phyloP scores from a whole-genome alignment of 2,113 vertebrate species.

The Perca flavescens region DNA sequence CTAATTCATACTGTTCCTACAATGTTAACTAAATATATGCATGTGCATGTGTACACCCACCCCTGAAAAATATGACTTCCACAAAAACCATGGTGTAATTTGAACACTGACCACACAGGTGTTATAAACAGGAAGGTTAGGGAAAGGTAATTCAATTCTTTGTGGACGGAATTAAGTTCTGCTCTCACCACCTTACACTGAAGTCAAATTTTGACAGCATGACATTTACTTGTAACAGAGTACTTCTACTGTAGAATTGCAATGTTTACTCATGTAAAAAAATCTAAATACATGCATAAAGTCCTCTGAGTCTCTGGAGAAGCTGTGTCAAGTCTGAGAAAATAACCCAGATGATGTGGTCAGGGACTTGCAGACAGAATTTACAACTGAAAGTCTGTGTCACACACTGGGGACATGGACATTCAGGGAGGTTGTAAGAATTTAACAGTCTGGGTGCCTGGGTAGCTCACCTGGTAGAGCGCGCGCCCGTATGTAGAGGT shows the following conservation, averaged over 20 bases:
- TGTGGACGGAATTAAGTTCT: background rate
- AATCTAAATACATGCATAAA: background rate
- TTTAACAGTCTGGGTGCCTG: background rate
- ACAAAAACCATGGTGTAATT: background rate
- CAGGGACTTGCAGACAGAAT: background rate
- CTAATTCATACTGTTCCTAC: no score
- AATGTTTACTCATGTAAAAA: no score
- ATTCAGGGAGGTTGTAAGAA: background rate
- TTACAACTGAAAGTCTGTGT: background rate
- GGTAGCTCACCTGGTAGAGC: no score
- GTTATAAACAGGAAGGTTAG: background rate
- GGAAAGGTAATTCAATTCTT: background rate
- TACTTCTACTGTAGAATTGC: no score
- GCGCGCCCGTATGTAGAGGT: no score
- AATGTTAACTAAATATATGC: no score
- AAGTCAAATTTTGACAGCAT: background rate
- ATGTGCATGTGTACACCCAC: no score
- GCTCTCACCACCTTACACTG: no score
- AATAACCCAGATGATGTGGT: background rate
- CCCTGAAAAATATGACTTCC: background rate
- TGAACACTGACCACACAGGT: background rate
- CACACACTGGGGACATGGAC: background rate
- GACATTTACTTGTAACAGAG: background rate
- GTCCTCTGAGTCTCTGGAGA: background rate
- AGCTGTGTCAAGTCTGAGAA: background rate